Evolutionary conservation across 2,888 invertebrate species (phyloP), one percentile per base, ranked within the genome.

Genomic region (Troilus luridus): DNA sequence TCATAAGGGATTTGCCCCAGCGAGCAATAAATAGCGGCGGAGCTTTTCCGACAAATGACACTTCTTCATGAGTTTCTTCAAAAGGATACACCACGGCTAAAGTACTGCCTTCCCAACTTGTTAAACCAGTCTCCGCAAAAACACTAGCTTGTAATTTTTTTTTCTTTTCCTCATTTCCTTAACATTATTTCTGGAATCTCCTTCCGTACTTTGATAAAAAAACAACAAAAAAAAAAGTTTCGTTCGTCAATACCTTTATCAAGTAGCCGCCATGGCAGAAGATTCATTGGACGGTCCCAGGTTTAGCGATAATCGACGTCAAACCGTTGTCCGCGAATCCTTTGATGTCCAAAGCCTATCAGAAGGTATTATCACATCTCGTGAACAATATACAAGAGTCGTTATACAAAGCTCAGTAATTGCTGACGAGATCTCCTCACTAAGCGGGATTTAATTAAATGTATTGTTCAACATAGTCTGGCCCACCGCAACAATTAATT

Each of bases 41-140:
- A 54, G n/a, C 56, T 85, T 58, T 41, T 14, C 56, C 54, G 54
- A 85, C 85, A 85, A 85, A 85, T 85, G 85, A 85, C 85, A 85
- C 85, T 85, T 85, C 85, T 85, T 85, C 56, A 58, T 85, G 85
- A 85, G 85, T 85, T 85, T 85, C 85, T 85, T 85, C 85, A 56
- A 85, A 56, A 24, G 85, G 85, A 58, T 77, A 77, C 85, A 85
- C 56, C 56, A 1, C 19, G 21, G 19, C 72, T 77, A 27, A 77
- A 77, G 72, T 77, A 77, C 72, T 41, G 11, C 0, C 9, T 6
- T 1, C 9, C 21, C 21, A 56, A 41, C 56, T 85, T 85, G 56
- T 85, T 85, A 85, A 56, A 56, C 56, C 85, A 85, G 85, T 54
- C 85, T 77, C 14, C 5, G 21, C n/a, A 12, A 56, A 85, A n/a